Conservation (phyloP, 2,797 vertebrate genomes). For the Ara ararauna region DNA sequence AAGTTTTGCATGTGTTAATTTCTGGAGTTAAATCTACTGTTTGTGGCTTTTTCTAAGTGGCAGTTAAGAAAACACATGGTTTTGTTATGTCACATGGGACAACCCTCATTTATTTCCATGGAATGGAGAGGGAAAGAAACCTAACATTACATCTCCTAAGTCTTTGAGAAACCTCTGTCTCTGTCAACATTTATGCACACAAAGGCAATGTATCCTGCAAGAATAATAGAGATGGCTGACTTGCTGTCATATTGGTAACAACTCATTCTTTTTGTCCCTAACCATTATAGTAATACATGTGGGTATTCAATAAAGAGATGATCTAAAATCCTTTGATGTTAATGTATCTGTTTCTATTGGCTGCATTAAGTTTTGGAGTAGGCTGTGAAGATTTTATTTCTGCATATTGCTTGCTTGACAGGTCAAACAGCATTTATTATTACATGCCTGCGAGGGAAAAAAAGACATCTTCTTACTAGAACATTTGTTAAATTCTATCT, state of each 20-base stretch:
- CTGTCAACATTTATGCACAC: background rate
- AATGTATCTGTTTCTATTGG: background rate
- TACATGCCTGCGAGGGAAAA: constrained; percentile 20
- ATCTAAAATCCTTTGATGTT: background rate
- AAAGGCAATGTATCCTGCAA: background rate
- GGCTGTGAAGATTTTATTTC: constrained; percentile 1
- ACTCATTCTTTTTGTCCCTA: background rate
- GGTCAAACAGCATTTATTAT: constrained; percentile 23
- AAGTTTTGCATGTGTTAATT: background rate
- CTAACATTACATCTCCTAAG: background rate
- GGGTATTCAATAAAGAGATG: background rate
- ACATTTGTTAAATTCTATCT: constrained; percentile 10
- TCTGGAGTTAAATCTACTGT: background rate
- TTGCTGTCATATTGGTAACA: background rate
- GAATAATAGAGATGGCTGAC: background rate
- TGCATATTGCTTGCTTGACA: constrained; percentile 23
- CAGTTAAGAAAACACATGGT: background rate
- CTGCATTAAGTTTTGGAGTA: constrained; percentile 30
- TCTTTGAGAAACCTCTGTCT: background rate
- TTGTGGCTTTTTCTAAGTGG: background rate
- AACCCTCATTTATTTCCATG: background rate
- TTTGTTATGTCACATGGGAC: background rate
- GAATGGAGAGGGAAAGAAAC: background rate
- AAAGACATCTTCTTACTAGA: constrained; percentile 4
- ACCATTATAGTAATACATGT: background rate